Conservation (phyloP, 2,888 invertebrate genomes). For the Heliconius aoede region DNA sequence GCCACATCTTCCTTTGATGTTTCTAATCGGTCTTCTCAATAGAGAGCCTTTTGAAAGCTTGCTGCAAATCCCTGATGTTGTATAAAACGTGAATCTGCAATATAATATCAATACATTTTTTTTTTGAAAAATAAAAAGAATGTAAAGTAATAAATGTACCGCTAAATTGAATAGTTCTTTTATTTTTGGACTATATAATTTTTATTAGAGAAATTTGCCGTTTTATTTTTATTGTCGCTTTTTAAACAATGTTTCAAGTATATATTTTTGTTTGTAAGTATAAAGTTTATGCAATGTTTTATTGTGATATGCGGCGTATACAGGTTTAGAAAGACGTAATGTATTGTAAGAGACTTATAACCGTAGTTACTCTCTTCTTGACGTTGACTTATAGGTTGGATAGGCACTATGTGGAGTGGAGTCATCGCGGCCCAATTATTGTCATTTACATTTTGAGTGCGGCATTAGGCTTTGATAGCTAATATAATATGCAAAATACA, state of each 20-base stretch:
- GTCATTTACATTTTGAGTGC: no score
- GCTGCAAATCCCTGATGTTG: not conserved
- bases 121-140: not conserved
- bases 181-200: not conserved
- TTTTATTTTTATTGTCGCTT: not conserved
- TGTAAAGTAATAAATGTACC: constrained; percentile 1
- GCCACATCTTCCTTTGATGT: constrained; percentile 29
- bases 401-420: no score
- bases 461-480: no score
- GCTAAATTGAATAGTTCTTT: not conserved
- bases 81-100: constrained; percentile 9
- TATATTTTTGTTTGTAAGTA: not conserved
- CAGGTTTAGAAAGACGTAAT: no score
- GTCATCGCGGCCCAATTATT: no score
- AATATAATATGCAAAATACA: not conserved
- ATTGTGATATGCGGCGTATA: no score
- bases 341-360: no score
- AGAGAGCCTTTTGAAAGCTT: constrained; percentile 10
- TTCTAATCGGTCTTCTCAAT: constrained; percentile 31
- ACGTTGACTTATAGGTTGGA: no score
- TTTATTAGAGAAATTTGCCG: not conserved
- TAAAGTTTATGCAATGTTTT: no score
- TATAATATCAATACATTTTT: not conserved
- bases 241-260: not conserved
- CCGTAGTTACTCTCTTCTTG: no score